These are phyloP conservation scores for Phallusia fumigata DNA, from an alignment of 23 tunicate species.

Conservation along the genomic window DNA sequence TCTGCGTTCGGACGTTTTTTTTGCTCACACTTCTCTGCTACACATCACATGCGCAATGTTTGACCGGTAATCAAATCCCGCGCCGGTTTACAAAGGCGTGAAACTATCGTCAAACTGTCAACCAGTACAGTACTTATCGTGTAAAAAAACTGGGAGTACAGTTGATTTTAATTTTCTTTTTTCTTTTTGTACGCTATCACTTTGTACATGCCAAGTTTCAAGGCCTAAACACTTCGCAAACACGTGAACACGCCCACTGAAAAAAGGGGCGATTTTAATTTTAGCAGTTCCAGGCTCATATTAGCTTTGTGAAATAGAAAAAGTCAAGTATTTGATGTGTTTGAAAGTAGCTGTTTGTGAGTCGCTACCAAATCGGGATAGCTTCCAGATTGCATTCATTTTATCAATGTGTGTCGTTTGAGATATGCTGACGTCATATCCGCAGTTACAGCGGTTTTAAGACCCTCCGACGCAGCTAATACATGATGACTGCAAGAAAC, in stretches of 20 bases:
- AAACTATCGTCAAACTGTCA: not conserved
- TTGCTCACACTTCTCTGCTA: too few species aligned
- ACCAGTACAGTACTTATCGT: not conserved
- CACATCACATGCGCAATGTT: not conserved
- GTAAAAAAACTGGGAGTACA: too few species aligned
- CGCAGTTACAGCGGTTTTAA: not conserved
- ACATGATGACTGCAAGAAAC: too few species aligned
- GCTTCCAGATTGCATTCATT: not conserved
- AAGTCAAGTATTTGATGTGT: too few species aligned
- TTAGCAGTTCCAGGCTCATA: too few species aligned
- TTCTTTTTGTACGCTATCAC: too few species aligned
- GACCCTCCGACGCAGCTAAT: not conserved
- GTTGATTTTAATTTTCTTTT: too few species aligned
- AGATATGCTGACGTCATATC: not conserved
- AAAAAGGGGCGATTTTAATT: not conserved
- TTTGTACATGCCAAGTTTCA: too few species aligned
- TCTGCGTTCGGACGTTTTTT: too few species aligned
- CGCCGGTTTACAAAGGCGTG: not conserved
- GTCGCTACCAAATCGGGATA: not conserved
- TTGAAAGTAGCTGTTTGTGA: too few species aligned
- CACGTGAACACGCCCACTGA: not conserved
- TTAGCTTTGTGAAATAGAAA: too few species aligned
- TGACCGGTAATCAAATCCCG: not conserved
- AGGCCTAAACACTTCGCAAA: too few species aligned
- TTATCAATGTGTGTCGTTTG: not conserved